Base-by-base conservation (phyloP, 2,113 vertebrate genomes). In the Phalacrocorax pelagicus region DNA sequence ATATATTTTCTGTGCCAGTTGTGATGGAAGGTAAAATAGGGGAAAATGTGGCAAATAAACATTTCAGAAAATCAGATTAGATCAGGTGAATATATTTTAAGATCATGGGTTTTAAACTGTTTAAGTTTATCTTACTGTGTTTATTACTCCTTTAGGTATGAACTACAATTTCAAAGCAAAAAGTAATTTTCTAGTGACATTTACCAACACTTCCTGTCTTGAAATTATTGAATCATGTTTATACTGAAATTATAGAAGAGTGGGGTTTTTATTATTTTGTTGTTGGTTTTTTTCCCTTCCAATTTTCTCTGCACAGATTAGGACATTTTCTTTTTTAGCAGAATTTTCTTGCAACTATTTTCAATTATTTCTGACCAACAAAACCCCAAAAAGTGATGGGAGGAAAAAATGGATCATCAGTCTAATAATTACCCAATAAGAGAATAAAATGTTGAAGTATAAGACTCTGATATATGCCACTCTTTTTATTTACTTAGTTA, bases 251-350 rank as follows among this genome's bases (percentile, higher is more conserved):
- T 87, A 34, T 17, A 27, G 10, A 44, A 42, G 5, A 12, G 32
- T 21, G 7, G 3, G 1, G 3, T 0, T 1, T 42, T 57, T 57
- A 40, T 66, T 75, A 66, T 75, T 73, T 80, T 84, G 5, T 44
- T 61, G 16, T 54, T 14, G 3, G 4, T 1, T 0, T 3, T 38
- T 38, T 72, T n/a, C 14, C 13, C 10, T 73, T 66, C 17, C 30
- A 54, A 10, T 77, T 46, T 86, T 86, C 27, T 81, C 34, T 18
- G 2, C 23, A 63, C 19, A 58, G 9, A 7, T 20, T n/a, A 32
- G n/a, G 5, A 52, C 3, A 54, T 62, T 65, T 82, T 65, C 1
- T 22, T 69, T 71, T 42, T 59, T 47, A 34, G 19, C 2, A 66
- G 29, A 65, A 44, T 52, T 42, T 63, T 84, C 16, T 44, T 52